Evolutionary conservation across 2,888 invertebrate species (phyloP).

Genomic region (Tethea ocularis): DNA sequence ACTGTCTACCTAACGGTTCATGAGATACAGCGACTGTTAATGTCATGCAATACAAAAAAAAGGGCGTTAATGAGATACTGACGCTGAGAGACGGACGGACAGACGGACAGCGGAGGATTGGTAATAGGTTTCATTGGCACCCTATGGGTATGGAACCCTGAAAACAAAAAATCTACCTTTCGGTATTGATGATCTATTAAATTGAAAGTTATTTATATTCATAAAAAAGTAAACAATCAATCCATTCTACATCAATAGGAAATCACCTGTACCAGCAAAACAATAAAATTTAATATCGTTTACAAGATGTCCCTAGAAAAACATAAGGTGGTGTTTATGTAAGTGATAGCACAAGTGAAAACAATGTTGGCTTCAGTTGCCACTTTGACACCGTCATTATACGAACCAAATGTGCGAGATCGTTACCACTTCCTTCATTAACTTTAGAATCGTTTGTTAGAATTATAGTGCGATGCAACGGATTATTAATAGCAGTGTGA

Average conservation of each 20-base stretch:
- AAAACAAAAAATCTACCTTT: too few relatives aligned
- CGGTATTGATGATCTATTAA: too few relatives aligned
- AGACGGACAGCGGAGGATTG: too few relatives aligned
- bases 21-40: too few relatives aligned
- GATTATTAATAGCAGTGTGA: too few relatives aligned
- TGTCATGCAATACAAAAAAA: too few relatives aligned
- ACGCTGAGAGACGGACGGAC: too few relatives aligned
- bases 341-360: constrained; percentile 32
- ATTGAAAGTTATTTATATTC: background rate
- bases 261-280: background rate
- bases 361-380: constrained; percentile 24
- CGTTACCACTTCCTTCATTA: constrained; percentile 3
- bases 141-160: too few relatives aligned
- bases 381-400: constrained; percentile 34
- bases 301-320: constrained; percentile 17
- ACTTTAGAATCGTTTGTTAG: background rate
- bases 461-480: background rate
- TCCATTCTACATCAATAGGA: background rate
- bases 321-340: constrained; percentile 29
- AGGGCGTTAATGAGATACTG: too few relatives aligned
- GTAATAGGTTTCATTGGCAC: too few relatives aligned
- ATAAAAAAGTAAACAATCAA: background rate
- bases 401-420: constrained; percentile 25
- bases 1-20: too few relatives aligned
- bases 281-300: background rate